Evolutionary conservation across 2,888 invertebrate genomes (phyloP).

Genomic region (Malachius bipustulatus): DNA sequence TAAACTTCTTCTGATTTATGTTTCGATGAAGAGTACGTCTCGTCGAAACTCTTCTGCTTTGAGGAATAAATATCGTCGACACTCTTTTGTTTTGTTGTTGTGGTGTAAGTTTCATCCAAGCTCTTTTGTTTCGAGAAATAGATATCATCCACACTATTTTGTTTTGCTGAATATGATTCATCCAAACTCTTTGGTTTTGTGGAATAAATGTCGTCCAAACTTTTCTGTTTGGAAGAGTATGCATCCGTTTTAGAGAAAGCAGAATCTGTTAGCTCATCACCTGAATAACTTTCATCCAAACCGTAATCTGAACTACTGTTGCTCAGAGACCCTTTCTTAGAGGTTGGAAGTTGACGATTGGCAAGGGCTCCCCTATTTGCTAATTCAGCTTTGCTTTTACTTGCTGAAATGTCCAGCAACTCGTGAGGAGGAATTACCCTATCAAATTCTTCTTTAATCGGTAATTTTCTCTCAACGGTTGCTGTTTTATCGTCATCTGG

Average conservation of each 20-base stretch:
- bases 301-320: conserved; percentile 62
- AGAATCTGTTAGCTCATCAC: conserved; percentile 44
- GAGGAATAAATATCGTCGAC: conserved; percentile 18
- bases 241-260: conserved; percentile 36
- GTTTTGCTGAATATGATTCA: background rate
- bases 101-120: conserved; percentile 20
- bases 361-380: conserved; percentile 67
- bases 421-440: conserved; percentile 78
- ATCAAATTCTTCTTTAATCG: conserved; percentile 65
- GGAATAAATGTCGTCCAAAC: conserved; percentile 8
- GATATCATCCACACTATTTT: conserved; percentile 6
- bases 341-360: conserved; percentile 55
- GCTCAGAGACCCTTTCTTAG: conserved; percentile 41
- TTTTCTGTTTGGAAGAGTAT: conserved; percentile 17
- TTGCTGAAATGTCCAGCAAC: conserved; percentile 77
- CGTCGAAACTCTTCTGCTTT: conserved; percentile 29
- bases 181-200: background rate
- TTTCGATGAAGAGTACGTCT: conserved; percentile 7
- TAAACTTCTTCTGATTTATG: background rate
- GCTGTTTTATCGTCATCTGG: conserved; percentile 70
- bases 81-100: conserved; percentile 17
- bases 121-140: conserved; percentile 28
- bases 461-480: conserved; percentile 59
- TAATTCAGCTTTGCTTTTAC: conserved; percentile 74
- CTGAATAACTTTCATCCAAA: conserved; percentile 60